Evolutionary conservation across 1,140 invertebrate genomes (phyloP).

Genomic region (Plodia interpunctella): DNA sequence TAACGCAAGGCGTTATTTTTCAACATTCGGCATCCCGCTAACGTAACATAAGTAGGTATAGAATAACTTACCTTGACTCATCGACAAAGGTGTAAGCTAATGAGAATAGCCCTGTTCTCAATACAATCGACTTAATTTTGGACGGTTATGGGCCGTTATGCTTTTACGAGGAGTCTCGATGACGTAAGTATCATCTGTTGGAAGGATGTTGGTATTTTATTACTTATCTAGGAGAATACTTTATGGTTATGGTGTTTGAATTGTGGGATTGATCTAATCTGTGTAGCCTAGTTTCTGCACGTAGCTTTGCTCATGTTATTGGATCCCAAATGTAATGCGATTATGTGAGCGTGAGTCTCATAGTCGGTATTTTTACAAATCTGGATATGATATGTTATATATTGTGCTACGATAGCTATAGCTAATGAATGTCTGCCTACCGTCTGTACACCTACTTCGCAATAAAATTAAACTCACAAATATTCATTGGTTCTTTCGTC

Average conservation of each 20-base stretch:
- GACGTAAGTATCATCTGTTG: background rate
- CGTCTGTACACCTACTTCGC: no score
- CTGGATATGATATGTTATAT: no score
- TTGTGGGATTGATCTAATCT: background rate
- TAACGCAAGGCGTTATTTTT: no score
- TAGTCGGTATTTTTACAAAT: no score
- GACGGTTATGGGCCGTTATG: background rate
- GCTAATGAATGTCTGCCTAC: no score
- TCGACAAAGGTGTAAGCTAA: background rate
- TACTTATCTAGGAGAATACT: background rate
- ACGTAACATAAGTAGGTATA: no score
- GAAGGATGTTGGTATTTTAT: background rate
- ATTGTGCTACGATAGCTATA: no score
- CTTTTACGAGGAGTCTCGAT: background rate
- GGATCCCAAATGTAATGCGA: no score
- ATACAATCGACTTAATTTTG: background rate
- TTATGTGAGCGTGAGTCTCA: no score
- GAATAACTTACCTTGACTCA: background rate
- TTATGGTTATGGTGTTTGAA: background rate
- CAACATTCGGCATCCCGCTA: no score
- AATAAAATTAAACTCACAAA: no score
- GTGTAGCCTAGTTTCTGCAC: background rate
- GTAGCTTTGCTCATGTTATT: background rate
- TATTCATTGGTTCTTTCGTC: no score
- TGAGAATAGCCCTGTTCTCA: background rate